Evolutionary conservation across 2,888 invertebrate species (phyloP), one percentile per base, ranked within the genome.

Genomic region (Protophormia terraenovae): DNA sequence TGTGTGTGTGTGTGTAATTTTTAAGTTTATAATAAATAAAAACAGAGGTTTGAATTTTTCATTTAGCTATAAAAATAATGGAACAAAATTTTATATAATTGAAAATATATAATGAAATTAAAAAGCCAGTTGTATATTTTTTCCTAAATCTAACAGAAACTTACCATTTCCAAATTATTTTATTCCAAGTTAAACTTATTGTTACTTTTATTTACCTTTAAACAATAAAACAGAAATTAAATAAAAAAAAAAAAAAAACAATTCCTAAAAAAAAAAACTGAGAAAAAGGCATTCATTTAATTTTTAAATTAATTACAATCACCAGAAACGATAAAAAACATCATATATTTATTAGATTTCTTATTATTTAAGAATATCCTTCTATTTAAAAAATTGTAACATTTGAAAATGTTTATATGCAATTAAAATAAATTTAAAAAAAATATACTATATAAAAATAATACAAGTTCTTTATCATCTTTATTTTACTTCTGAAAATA

Each of bases 11-110:
- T 38, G 55, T 67, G 35, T 53, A 53, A 47, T 71, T 69, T 55
- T 75, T 83, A 79, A 79, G 69, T 58, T 71, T 19, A 71, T 29
- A 71, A 55, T 60, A 29, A 38, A 64, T 35, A 66, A 72, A 41
- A 29, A 29, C 55, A 2, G 50, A 53, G 64, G 19, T 47, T 79
- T 62, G 62, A 35, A 29, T 58, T 58, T 83, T 60, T 32, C 50
- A n/a, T n/a, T 67, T 67, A 50, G 35, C 8, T 47, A 10, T 67
- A 50, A 50, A 50, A 47, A 58, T 47, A 79, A 32, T 45, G 35
- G 14, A 72, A 38, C 5, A 53, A 29, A n/a, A 24, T 45, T 45
- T 45, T 55, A 19, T 55, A 32, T 45, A 47, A 47, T 19, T n/a
- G 29, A 66, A 55, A 45, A 5, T n/a, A 55, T 35, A 16, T 14